Percentiles rank a stretch among this genome's conserved stretches.
Conservation (phyloP, 2,113 vertebrate species). For the Lampris megalopsis region DNA sequence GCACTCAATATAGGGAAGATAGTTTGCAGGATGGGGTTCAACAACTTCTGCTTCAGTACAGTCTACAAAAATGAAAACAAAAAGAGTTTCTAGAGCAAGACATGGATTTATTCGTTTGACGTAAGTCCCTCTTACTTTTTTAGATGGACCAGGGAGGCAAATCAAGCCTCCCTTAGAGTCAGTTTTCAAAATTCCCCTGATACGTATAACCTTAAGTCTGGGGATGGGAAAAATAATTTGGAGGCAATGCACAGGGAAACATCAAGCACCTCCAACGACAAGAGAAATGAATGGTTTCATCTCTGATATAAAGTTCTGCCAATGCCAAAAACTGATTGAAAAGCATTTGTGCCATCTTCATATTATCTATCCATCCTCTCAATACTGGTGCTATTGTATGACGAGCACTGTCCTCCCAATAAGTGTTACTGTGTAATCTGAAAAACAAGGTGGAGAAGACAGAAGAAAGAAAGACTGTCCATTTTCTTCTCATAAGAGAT, state of each 20-base stretch:
- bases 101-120: no score
- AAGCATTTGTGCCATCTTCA: background rate
- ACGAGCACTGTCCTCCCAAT: background rate
- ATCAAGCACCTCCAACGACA: background rate
- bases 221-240: no score
- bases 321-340: background rate
- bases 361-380: background rate
- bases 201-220: no score
- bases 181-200: no score
- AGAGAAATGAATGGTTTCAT: background rate
- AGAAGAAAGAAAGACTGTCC: background rate
- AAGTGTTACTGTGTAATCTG: background rate
- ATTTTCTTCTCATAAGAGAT: no score
- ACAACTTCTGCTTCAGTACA: conserved; percentile 87
- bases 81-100: no score
- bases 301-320: background rate
- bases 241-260: background rate
- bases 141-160: no score
- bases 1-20: conserved; percentile 88
- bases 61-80: conserved; percentile 68
- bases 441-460: background rate
- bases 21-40: conserved; percentile 83
- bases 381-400: background rate
- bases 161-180: no score
- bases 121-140: no score